Evolutionary conservation across 2,113 vertebrate genomes (phyloP).

Genomic region (Tetrao urogallus): DNA sequence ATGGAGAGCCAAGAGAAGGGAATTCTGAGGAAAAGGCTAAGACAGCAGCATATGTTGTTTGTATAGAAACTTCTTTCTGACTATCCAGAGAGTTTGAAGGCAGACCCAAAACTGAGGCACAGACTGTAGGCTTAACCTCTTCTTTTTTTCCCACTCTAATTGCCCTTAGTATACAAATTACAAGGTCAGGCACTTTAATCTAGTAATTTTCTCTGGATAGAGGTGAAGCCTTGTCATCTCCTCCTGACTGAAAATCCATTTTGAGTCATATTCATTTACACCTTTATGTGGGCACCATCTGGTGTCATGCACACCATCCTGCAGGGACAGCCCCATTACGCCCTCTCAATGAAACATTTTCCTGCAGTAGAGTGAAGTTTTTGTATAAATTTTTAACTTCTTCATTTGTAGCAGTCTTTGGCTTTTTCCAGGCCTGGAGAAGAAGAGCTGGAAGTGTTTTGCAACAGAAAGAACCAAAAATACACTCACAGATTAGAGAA

Average conservation of each 20-base stretch:
- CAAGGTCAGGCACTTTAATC: background rate
- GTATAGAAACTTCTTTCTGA: conserved; percentile 19
- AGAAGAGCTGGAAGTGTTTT: conserved; percentile 26
- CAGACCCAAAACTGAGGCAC: background rate
- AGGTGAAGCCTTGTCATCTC: background rate
- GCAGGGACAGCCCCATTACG: background rate
- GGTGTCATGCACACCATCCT: background rate
- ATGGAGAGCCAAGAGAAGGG: background rate
- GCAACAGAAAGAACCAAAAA: background rate
- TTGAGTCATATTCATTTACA: background rate
- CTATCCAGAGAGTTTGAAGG: background rate
- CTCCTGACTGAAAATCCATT: background rate
- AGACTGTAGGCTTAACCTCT: background rate
- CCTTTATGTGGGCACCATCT: background rate
- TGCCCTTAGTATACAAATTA: background rate
- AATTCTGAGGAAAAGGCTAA: conserved; percentile 27
- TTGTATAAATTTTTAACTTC: background rate
- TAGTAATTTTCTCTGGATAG: background rate
- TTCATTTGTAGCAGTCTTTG: background rate
- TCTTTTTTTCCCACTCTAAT: background rate
- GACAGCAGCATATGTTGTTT: conserved; percentile 56
- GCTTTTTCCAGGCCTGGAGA: background rate
- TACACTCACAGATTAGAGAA: background rate
- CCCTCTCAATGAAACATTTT: background rate
- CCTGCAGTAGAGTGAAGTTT: background rate